phyloP scores from a whole-genome alignment of 2,888 invertebrate genomes.

The Drosophila atroscutellata region DNA sequence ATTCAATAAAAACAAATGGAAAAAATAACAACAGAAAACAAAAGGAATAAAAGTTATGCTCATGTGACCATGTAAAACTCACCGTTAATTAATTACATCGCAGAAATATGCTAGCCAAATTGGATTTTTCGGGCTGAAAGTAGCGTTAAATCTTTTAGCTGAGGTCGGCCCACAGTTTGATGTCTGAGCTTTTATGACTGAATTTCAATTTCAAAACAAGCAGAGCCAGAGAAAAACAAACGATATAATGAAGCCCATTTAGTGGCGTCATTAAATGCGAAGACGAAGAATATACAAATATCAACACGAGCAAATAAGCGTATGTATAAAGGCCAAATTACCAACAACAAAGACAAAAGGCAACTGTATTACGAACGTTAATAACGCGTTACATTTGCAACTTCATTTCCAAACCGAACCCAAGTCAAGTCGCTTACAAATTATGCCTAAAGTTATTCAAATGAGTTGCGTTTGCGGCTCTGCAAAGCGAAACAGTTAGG shows the following conservation, averaged over 20 bases:
- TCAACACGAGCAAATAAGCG: neutral
- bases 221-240: slow-evolving; percentile 57
- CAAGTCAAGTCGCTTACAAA: slow-evolving; percentile 71
- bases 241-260: slow-evolving; percentile 81
- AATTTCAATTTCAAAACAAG: slow-evolving; percentile 71
- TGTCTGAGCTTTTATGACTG: slow-evolving; percentile 67
- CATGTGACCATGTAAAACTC: slow-evolving; percentile 69
- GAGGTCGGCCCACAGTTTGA: slow-evolving; percentile 20
- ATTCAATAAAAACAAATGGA: slow-evolving; percentile 64
- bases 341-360: slow-evolving; percentile 40
- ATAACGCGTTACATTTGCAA: slow-evolving; percentile 82
- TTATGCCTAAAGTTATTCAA: slow-evolving; percentile 80
- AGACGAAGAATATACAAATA: slow-evolving; percentile 45
- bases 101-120: slow-evolving; percentile 35
- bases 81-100: slow-evolving; percentile 72
- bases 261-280: slow-evolving; percentile 78
- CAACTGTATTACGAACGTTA: slow-evolving; percentile 79
- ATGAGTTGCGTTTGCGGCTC: slow-evolving; percentile 69
- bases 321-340: slow-evolving; percentile 23
- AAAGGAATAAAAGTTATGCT: slow-evolving; percentile 58
- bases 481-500: slow-evolving; percentile 57
- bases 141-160: slow-evolving; percentile 72
- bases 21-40: neutral
- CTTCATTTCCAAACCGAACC: slow-evolving; percentile 60
- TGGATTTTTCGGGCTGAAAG: slow-evolving; percentile 41